A percentile compares a stretch with the other conserved stretches of the same genome.
Conservation (phyloP, 1,140 invertebrate species). For the Microplitis mediator region DNA sequence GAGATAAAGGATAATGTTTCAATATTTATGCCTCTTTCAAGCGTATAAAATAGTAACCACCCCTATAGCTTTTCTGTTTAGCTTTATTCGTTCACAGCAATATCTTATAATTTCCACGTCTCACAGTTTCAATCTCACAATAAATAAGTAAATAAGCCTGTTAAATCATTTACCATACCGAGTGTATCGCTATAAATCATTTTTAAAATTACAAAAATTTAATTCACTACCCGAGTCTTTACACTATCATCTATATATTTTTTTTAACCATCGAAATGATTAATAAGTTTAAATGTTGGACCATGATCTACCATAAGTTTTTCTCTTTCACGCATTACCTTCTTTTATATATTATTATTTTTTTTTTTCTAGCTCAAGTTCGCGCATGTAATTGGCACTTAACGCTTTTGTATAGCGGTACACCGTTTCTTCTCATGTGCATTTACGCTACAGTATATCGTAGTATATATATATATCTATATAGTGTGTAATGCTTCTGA, state of each 20-base stretch:
- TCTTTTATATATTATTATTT: background rate
- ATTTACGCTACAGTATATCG: background rate
- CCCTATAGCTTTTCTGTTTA: too few species aligned
- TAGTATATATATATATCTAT: background rate
- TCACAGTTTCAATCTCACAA: too few species aligned
- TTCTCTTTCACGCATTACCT: background rate
- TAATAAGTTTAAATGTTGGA: background rate
- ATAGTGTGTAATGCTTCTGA: background rate
- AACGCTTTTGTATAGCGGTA: slow-evolving; percentile 11
- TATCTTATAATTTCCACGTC: too few species aligned
- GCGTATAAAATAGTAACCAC: too few species aligned
- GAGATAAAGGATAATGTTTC: too few species aligned
- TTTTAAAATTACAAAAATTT: too few species aligned
- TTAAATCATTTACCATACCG: too few species aligned
- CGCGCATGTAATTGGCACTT: slow-evolving; percentile 18
- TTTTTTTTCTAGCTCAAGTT: background rate
- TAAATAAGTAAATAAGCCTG: too few species aligned
- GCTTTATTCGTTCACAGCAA: too few species aligned
- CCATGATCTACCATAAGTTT: background rate
- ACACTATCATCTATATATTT: background rate
- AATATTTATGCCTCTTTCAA: too few species aligned
- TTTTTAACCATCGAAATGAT: background rate
- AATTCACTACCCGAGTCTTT: background rate
- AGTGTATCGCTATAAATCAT: too few species aligned
- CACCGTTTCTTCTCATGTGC: background rate